Evolutionary conservation across 2,888 invertebrate genomes (phyloP), one percentile per base, ranked within the genome.

Genomic region (Diaprepes abbreviatus): DNA sequence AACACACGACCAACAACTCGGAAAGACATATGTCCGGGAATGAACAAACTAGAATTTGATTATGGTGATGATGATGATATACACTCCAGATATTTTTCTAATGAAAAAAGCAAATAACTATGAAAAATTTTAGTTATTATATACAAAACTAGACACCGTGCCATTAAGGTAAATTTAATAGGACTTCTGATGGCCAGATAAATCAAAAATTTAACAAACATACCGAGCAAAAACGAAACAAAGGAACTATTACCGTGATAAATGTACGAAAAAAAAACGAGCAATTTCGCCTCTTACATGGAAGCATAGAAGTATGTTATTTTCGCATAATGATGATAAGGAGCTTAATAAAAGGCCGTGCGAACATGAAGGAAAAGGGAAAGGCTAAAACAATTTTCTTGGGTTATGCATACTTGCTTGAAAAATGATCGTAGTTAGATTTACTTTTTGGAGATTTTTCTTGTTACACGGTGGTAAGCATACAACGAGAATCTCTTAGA

Each of bases 361-460:
- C 28, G 48, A 50, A 28, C 48, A 50, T 19, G n/a, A 50, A n/a
- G 48, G 21, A 50, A 19, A 50, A 50, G 28, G 48, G 16, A 50
- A 45, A 50, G 48, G 48, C 28, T 28, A 50, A 50, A 50, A 50
- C 28, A 50, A 50, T 28, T 16, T 50, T 50, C 28, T 50, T 14
- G 12, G 48, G 48, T 50, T 50, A 50, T 16, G 43, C 43, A 43
- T 43, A 43, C 43, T 43, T 43, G 9, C 21, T n/a, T 43, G 43
- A 43, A 43, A 43, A 43, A 43, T 43, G 43, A 43, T 43, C 43
- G 3, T 14, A 1, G 43, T n/a, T 17, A 21, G 19, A 43, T 43
- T 43, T 43, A 21, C 43, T 17, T 19, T 21, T 3, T 43, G n/a
- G 43, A 43, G 43, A 43, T 43, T 21, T 43, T 43, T 43, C 43